phyloP scores from a whole-genome alignment of 1,140 invertebrate genomes.

The Hetaerina americana region DNA sequence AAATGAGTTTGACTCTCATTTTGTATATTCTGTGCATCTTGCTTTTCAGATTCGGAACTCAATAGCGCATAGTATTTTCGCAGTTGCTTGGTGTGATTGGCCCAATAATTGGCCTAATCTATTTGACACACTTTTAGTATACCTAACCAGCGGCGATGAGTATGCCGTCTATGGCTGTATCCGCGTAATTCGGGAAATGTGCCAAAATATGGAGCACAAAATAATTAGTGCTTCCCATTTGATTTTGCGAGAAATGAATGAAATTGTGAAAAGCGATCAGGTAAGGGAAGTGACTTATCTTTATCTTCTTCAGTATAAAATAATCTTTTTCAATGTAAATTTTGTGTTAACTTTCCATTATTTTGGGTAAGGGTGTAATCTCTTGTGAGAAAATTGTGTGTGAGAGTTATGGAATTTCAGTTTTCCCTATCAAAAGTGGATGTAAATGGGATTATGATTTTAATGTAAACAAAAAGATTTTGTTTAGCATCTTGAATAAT shows the following conservation, averaged over 20 bases:
- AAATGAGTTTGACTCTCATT: not conserved
- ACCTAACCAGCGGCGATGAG: conserved; percentile 37
- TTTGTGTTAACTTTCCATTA: too few species aligned
- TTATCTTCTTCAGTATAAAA: too few species aligned
- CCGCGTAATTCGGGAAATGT: conserved; percentile 57
- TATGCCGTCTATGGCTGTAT: conserved; percentile 61
- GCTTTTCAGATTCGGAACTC: conserved; percentile 41
- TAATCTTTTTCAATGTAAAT: too few species aligned
- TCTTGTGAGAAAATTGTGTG: too few species aligned
- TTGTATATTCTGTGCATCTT: not conserved
- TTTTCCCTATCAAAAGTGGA: too few species aligned
- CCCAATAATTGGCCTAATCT: conserved; percentile 62
- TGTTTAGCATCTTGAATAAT: too few species aligned
- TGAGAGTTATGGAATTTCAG: too few species aligned
- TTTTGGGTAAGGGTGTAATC: too few species aligned
- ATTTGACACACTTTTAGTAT: conserved; percentile 55
- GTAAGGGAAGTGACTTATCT: too few species aligned
- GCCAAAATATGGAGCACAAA: conserved; percentile 55
- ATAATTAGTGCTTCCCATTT: conserved; percentile 57
- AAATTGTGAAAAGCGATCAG: conserved; percentile 52
- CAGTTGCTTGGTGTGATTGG: conserved; percentile 68
- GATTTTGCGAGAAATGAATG: conserved; percentile 61
- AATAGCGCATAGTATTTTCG: conserved; percentile 60
- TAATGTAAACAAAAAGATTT: too few species aligned
- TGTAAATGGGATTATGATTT: too few species aligned